A percentile compares a stretch with the other conserved stretches of the same genome.
Conservation (phyloP, 2,113 vertebrate genomes). For the Mastomys coucha region DNA sequence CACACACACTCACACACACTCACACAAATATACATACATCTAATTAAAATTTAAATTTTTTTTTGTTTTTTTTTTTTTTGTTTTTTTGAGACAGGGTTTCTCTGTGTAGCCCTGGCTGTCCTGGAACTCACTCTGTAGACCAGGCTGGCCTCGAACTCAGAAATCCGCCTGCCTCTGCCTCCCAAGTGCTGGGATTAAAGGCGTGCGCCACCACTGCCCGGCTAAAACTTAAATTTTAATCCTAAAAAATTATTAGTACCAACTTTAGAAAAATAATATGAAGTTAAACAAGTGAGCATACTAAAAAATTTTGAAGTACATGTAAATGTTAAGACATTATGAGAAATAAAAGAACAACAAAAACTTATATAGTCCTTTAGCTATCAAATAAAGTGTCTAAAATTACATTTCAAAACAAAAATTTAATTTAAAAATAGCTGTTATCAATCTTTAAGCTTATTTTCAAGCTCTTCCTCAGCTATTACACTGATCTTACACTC, state of each 20-base stretch:
- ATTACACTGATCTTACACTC: no score
- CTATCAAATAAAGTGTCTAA: background rate
- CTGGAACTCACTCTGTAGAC: no score
- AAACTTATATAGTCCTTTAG: background rate
- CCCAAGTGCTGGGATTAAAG: no score
- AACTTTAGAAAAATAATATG: background rate
- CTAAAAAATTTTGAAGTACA: background rate
- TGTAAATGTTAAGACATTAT: constrained; percentile 32
- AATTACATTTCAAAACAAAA: background rate
- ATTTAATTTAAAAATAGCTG: background rate
- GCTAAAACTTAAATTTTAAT: background rate
- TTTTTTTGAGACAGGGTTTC: no score
- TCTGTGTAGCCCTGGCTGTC: no score
- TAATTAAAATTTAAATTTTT: no score
- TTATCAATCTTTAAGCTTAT: background rate
- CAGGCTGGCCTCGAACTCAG: no score
- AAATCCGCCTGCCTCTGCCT: no score
- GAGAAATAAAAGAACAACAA: background rate
- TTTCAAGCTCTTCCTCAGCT: background rate
- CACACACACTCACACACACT: background rate
- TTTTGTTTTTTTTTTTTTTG: no score
- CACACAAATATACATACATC: background rate
- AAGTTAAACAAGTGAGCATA: background rate
- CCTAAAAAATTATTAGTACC: background rate
- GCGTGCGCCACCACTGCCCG: no score